A percentile compares a stretch with the other conserved stretches of the same genome.
Conservation (phyloP, 1,140 invertebrate species). For the Lordiphosa mommai region DNA sequence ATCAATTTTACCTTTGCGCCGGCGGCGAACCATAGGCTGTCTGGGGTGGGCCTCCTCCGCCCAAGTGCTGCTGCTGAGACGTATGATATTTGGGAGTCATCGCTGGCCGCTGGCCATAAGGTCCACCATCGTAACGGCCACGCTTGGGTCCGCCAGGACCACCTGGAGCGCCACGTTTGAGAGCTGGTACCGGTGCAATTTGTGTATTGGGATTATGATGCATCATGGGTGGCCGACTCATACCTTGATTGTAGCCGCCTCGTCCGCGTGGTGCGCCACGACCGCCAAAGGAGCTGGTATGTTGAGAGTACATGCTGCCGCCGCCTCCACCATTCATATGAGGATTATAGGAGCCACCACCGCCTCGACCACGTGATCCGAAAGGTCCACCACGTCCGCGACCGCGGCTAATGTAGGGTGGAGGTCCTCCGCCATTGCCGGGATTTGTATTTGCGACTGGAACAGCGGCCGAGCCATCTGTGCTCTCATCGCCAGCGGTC, state of each 20-base stretch:
- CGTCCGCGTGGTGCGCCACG: conserved; percentile 70
- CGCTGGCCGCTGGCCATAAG: conserved; percentile 65
- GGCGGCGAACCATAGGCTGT: conserved; percentile 60
- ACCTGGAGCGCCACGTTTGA: conserved; percentile 77
- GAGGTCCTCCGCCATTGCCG: conserved; percentile 51
- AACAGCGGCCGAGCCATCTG: conserved; percentile 29
- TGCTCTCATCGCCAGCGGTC: conserved; percentile 31
- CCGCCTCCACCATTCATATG: conserved; percentile 62
- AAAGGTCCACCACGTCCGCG: conserved; percentile 61
- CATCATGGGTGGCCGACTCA: conserved; percentile 74
- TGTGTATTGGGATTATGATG: conserved; percentile 78
- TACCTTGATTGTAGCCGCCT: conserved; percentile 73
- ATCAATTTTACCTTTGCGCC: conserved; percentile 54
- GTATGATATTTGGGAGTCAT: conserved; percentile 76
- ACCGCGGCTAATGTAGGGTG: conserved; percentile 53
- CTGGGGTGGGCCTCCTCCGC: conserved; percentile 38
- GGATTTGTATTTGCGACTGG: conserved; percentile 20
- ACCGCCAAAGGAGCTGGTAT: conserved; percentile 55
- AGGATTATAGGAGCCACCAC: conserved; percentile 73
- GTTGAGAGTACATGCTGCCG: conserved; percentile 60
- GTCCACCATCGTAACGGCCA: conserved; percentile 73
- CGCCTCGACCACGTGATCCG: conserved; percentile 53
- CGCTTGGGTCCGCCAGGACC: conserved; percentile 74
- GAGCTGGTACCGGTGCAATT: conserved; percentile 75
- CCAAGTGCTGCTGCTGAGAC: conserved; percentile 59